Conservation (phyloP, 2,113 vertebrate species). For the Tragelaphus imberbis region DNA sequence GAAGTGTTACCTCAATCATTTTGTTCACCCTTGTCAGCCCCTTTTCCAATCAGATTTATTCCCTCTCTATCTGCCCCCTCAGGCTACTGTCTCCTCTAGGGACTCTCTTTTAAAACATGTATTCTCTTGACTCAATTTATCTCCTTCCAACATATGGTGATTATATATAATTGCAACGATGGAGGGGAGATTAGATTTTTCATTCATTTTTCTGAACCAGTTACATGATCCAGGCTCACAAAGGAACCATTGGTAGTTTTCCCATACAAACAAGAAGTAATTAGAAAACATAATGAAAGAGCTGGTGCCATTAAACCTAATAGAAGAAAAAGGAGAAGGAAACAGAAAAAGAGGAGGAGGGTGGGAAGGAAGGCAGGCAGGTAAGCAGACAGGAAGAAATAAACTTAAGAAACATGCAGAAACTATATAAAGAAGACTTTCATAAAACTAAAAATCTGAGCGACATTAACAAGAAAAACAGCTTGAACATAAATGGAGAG, state of each 20-base stretch:
- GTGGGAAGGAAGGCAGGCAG: not conserved
- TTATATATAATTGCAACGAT: not conserved
- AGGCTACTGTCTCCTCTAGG: not conserved
- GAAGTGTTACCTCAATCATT: not conserved
- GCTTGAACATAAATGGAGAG: not conserved
- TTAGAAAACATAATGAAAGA: slow-evolving; percentile 6
- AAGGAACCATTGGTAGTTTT: not conserved
- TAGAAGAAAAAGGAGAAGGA: not conserved
- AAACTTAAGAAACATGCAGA: not conserved
- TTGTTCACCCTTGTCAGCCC: not conserved
- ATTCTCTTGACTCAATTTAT: slow-evolving; percentile 1
- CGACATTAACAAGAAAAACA: not conserved
- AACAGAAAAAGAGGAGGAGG: not conserved
- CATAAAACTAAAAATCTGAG: not conserved
- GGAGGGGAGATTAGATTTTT: not conserved
- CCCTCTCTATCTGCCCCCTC: not conserved
- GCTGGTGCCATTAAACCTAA: not conserved
- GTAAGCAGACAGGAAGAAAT: not conserved
- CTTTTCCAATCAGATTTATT: not conserved
- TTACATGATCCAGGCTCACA: not conserved
- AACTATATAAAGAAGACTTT: not conserved
- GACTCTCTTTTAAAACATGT: not conserved
- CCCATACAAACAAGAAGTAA: not conserved
- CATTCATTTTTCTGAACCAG: not conserved
- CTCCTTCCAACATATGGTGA: not conserved